phyloP scores from a whole-genome alignment of 2,113 vertebrate species.

The Sinocyclocheilus rhinocerous region DNA sequence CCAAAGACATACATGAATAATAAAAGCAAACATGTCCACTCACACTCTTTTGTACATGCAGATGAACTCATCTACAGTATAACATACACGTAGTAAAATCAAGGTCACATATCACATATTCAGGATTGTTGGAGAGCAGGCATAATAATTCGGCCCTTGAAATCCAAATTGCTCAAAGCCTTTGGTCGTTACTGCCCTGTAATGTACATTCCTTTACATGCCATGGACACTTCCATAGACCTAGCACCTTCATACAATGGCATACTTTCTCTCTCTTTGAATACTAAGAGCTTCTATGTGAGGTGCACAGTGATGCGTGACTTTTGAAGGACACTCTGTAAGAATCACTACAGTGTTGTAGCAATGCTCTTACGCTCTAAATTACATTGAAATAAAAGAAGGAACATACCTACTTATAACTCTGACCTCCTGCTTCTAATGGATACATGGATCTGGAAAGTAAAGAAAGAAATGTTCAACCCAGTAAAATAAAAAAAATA shows the following conservation, averaged over 20 bases:
- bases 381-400: not conserved
- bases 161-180: not conserved
- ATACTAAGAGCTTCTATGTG: not conserved
- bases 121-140: not conserved
- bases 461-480: not conserved
- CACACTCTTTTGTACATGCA: not conserved
- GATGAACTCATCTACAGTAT: not conserved
- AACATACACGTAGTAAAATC: not conserved
- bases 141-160: not conserved
- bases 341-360: not conserved
- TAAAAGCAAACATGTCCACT: not conserved
- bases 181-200: not conserved
- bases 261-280: not conserved
- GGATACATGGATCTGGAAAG: not conserved
- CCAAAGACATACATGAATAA: not conserved
- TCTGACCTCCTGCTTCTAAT: not conserved
- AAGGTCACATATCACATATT: not conserved
- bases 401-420: not conserved
- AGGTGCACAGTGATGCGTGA: constrained; percentile 1
- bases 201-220: not conserved
- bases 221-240: not conserved
- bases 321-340: not conserved
- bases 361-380: not conserved
- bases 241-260: not conserved
- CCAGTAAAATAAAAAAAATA: not conserved